Evolutionary conservation across 2,113 vertebrate species (phyloP), one percentile per base, ranked within the genome.

Genomic region (Anthoscopus minutus): DNA sequence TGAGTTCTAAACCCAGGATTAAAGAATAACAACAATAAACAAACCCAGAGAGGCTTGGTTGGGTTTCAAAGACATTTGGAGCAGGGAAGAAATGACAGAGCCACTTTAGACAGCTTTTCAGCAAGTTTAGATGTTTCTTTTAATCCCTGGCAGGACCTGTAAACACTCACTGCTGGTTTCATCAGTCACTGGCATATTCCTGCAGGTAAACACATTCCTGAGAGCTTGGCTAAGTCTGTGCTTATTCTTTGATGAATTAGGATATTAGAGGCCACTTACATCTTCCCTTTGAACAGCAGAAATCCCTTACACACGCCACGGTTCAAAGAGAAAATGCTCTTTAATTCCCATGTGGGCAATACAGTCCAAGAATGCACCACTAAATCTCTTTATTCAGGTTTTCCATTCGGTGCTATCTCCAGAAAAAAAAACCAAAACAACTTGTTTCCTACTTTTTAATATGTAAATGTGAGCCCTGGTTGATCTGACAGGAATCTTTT

Each of bases 141-240:
- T 94, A 84, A 93, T 93, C 88, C 91, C 54, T 87, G 86, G 66
- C 81, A 69, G 74, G 78, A 37, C 31, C 85, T 88, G 85, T 12
- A 79, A 65, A 76, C 81, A 42, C 70, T 70, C 23, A 22, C 60
- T 54, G 37, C 80, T n/a, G 86, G 27, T 86, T 78, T 67, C 92
- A 71, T 94, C 82, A 60, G 72, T 67, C 91, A 56, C 91, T 27
- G 78, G 91, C 56, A 44, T 18, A 78, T 84, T 88, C 82, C 84
- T 95, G 69, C 86, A 92, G 90, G 92, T 76, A 94, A 94, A 94
- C 76, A 89, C 92, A 86, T 96, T 94, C 94, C 92, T 88, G 74
- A 86, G 80, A 88, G 86, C 92, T 90, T 73, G 89, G 19, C 95
- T 93, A 58, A 92, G 17, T 5, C 91, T n/a, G 40, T 78, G 89